Conservation (phyloP, 2,113 vertebrate genomes). For the Hystrix brachyura region DNA sequence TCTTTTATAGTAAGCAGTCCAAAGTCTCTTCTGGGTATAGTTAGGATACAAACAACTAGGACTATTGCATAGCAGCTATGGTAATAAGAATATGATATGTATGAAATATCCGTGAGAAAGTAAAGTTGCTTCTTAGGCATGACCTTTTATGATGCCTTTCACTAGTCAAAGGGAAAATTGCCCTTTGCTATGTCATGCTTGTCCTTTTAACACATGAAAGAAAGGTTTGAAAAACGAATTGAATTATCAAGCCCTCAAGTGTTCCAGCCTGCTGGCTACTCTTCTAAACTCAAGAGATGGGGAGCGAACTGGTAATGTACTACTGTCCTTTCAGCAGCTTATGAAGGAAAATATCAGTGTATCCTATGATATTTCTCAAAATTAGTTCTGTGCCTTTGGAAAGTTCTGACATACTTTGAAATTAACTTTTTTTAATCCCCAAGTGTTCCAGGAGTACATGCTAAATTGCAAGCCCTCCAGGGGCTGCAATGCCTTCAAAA, state of each 20-base stretch:
- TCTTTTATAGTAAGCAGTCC: not conserved
- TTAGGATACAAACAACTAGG: slow-evolving; percentile 34
- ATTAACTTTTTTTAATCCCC: not conserved
- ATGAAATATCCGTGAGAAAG: not conserved
- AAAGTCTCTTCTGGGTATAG: slow-evolving; percentile 1
- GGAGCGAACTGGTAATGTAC: not conserved
- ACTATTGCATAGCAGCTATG: not conserved
- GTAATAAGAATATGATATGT: slow-evolving; percentile 29
- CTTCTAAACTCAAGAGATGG: not conserved
- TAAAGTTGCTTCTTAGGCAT: not conserved
- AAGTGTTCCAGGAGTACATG: not conserved
- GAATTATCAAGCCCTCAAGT: not conserved
- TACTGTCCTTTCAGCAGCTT: not conserved
- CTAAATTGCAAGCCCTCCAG: not conserved
- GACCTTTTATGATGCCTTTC: slow-evolving; percentile 35
- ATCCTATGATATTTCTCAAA: not conserved
- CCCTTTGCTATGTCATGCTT: not conserved
- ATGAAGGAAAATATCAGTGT: not conserved
- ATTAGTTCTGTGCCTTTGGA: not conserved
- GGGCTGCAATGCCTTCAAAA: not conserved
- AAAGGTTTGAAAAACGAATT: slow-evolving; percentile 49
- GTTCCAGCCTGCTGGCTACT: not conserved
- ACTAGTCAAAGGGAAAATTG: slow-evolving; percentile 43
- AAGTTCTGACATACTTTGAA: slow-evolving; percentile 35
- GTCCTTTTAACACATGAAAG: slow-evolving; percentile 29